Conservation (phyloP, 2,888 invertebrate species). For the Dione juno region DNA sequence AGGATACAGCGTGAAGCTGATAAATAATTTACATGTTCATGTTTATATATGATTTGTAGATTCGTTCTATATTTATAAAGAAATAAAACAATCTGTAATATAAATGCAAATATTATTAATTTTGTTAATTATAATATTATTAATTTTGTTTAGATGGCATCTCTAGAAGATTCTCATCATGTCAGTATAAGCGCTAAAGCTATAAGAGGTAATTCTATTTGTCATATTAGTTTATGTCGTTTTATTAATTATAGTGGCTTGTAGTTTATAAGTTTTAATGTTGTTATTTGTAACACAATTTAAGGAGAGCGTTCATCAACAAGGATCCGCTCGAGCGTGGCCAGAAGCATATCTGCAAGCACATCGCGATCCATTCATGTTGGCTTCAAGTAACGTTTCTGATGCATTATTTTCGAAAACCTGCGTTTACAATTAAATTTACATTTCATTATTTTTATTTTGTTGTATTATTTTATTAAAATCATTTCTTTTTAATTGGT, state of each 20-base stretch:
- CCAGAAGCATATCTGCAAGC: slow-evolving; percentile 68
- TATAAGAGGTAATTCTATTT: slow-evolving; percentile 47
- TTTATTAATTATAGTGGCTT: slow-evolving; percentile 15
- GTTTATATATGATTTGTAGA: too few relatives aligned
- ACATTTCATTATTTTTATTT: too few relatives aligned
- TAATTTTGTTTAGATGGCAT: slow-evolving; percentile 34
- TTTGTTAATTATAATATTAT: too few relatives aligned
- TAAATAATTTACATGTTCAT: too few relatives aligned
- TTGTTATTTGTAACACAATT: slow-evolving; percentile 11
- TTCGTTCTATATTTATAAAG: too few relatives aligned
- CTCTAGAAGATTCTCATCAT: slow-evolving; percentile 55
- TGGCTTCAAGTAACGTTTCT: slow-evolving; percentile 58
- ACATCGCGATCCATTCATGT: slow-evolving; percentile 69
- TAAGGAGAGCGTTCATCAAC: slow-evolving; percentile 59
- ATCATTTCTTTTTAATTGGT: too few relatives aligned
- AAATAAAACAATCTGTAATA: too few relatives aligned
- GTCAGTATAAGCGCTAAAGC: slow-evolving; percentile 53
- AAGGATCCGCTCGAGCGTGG: slow-evolving; percentile 60
- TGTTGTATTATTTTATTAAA: too few relatives aligned
- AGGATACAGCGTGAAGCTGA: too few relatives aligned
- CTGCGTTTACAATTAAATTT: background rate
- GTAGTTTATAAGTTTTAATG: background rate
- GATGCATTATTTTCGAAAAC: background rate
- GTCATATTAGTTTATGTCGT: background rate
- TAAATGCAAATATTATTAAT: too few relatives aligned